Evolutionary conservation across 2,888 invertebrate genomes (phyloP), one percentile per base, ranked within the genome.

Genomic region (Parnassius apollo): DNA sequence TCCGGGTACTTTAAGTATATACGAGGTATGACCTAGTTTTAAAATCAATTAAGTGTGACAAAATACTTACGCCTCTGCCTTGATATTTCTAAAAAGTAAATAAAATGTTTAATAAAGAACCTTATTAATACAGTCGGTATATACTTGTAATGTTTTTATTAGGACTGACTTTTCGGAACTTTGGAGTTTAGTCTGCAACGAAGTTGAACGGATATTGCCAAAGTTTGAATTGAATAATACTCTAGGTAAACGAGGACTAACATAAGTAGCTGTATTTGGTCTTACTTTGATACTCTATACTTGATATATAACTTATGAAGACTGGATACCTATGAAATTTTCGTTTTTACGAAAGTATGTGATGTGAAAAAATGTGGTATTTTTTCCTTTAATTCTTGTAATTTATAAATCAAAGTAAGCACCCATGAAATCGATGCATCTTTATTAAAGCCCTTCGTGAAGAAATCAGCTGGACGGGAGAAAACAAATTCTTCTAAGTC

Each of bases 31-130:
- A 4, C 35, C 35, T 35, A 35, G 35, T 2, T 18, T 2, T 35
- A 52, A 12, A 12, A 10, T 18, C 49, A 49, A 52, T 49, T 11
- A 11, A 45, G 25, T 13, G 42, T 12, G 35, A 35, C 35, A 7
- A 35, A 35, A 35, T 44, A 66, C 71, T 70, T 66, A 73, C 73
- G 22, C 73, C 73, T 13, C 58, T 67, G 22, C 71, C 71, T 57
- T 66, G 57, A 49, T 71, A 68, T 66, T 65, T 68, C 72, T 73
- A 65, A 50, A 59, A 65, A 42, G 50, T 9, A 55, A 46, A 57
- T 46, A 25, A 54, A 54, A 48, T 35, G 11, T 57, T 49, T 18
- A 57, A 42, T 49, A 13, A 42, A 2, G 10, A 49, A 57, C 10
- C 22, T 59, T 46, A 44, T 35, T 35, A 35, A 35, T 35, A 35